A percentile compares a stretch with the other conserved stretches of the same genome.
phyloP scores from a whole-genome alignment of 2,113 vertebrate genomes.

The Perca schrenkii region DNA sequence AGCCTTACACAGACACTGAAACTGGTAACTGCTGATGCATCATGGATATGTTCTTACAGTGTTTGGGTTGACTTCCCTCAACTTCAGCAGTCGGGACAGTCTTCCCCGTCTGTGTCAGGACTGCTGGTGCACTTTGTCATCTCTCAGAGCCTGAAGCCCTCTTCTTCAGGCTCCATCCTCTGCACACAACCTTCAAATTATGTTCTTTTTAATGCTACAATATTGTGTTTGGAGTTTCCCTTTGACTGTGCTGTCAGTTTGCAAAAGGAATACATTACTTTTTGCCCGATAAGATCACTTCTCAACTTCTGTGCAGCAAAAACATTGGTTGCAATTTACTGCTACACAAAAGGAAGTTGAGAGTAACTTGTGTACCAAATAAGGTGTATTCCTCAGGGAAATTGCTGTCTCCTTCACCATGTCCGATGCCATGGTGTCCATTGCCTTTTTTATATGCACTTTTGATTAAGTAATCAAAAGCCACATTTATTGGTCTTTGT shows the following conservation, averaged over 20 bases:
- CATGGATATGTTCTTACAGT: background rate
- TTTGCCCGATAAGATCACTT: constrained; percentile 52
- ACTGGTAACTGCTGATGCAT: constrained; percentile 35
- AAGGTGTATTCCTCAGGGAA: constrained; percentile 63
- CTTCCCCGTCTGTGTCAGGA: constrained; percentile 12
- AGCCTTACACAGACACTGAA: constrained; percentile 33
- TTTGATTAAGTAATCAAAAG: background rate
- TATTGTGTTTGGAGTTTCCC: constrained; percentile 29
- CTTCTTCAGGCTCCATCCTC: constrained; percentile 31
- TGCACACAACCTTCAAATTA: constrained; percentile 13
- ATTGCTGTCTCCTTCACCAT: background rate
- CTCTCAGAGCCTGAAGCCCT: constrained; percentile 12
- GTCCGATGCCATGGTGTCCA: background rate
- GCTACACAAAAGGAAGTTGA: constrained; percentile 21
- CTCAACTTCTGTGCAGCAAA: constrained; percentile 32
- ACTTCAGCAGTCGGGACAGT: background rate
- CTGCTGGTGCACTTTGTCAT: constrained; percentile 19
- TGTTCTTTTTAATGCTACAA: background rate
- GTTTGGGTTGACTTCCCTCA: background rate
- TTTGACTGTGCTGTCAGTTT: constrained; percentile 3
- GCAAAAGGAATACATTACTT: constrained; percentile 54
- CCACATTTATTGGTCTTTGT: constrained; percentile 1
- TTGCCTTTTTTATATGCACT: background rate
- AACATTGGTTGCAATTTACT: background rate
- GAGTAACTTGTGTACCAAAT: constrained; percentile 42